These are phyloP conservation scores for Sternotherus odoratus DNA, from an alignment of 2,797 vertebrate genomes.

Conservation along the genomic window DNA sequence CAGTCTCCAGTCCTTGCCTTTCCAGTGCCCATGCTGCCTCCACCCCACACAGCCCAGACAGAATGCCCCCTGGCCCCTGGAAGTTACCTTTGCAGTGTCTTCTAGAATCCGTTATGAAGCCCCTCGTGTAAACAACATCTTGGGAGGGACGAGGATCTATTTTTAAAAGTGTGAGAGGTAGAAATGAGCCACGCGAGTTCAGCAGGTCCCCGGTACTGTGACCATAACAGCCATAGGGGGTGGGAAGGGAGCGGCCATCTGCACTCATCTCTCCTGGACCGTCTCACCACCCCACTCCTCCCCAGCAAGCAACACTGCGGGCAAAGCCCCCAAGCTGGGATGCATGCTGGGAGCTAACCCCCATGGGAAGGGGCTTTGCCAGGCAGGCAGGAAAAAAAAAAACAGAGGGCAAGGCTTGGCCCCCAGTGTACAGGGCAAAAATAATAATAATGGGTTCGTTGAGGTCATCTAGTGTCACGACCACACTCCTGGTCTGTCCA, in stretches of 20 bases:
- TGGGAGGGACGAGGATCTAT: slow-evolving; percentile 72
- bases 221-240: slow-evolving; percentile 28
- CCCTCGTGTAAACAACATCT: slow-evolving; percentile 73
- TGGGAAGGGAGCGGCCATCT: background rate
- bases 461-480: background rate
- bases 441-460: background rate
- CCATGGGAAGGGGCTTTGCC: background rate
- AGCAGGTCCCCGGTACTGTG: slow-evolving; percentile 36
- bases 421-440: background rate
- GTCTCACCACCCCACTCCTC: background rate
- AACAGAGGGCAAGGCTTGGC: background rate
- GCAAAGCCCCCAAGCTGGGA: background rate
- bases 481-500: background rate
- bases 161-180: slow-evolving; percentile 76
- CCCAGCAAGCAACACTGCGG: background rate
- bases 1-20: background rate
- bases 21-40: background rate
- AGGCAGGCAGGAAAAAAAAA: background rate
- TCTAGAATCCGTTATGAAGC: slow-evolving; percentile 76
- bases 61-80: slow-evolving; percentile 46
- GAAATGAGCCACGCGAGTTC: slow-evolving; percentile 67
- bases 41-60: slow-evolving; percentile 41
- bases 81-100: slow-evolving; percentile 74
- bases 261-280: background rate
- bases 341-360: background rate